Conservation (phyloP, 2,888 invertebrate species). For the Habroteleia sp. region DNA sequence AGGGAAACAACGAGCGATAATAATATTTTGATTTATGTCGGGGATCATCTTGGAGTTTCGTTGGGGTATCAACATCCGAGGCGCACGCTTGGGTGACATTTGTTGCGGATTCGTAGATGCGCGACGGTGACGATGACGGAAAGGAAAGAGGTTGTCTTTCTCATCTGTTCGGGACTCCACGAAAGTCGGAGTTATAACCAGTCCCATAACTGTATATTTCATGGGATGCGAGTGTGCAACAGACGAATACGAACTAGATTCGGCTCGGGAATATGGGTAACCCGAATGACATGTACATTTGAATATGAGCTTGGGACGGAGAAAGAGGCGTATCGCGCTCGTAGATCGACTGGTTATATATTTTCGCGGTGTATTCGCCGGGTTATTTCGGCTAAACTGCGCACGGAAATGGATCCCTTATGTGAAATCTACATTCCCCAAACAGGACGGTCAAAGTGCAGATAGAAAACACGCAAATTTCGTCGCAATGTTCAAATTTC, state of each 20-base stretch:
- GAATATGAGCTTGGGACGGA: conserved; percentile 56
- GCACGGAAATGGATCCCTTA: conserved; percentile 43
- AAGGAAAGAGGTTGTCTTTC: conserved; percentile 65
- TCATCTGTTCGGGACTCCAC: conserved; percentile 57
- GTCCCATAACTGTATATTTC: conserved; percentile 73
- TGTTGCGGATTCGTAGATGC: conserved; percentile 72
- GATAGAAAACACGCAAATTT: conserved; percentile 2
- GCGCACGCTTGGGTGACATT: conserved; percentile 64
- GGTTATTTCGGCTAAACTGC: conserved; percentile 49
- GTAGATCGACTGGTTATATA: conserved; percentile 57
- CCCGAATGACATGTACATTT: conserved; percentile 61
- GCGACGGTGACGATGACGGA: conserved; percentile 66
- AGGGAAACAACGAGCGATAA: conserved; percentile 18
- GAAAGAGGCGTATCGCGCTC: conserved; percentile 58
- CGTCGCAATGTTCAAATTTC: conserved; percentile 1
- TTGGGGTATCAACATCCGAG: conserved; percentile 58
- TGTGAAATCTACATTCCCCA: conserved; percentile 23
- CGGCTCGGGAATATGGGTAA: conserved; percentile 47
- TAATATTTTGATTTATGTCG: conserved; percentile 52
- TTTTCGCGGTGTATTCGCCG: conserved; percentile 51
- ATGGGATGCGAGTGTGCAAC: conserved; percentile 69
- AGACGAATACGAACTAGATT: conserved; percentile 56
- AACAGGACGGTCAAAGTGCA: conserved; percentile 20
- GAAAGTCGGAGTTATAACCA: conserved; percentile 67
- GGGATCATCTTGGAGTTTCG: conserved; percentile 30